Evolutionary conservation across 2,113 vertebrate species (phyloP).

Genomic region (Antechinus flavipes): DNA sequence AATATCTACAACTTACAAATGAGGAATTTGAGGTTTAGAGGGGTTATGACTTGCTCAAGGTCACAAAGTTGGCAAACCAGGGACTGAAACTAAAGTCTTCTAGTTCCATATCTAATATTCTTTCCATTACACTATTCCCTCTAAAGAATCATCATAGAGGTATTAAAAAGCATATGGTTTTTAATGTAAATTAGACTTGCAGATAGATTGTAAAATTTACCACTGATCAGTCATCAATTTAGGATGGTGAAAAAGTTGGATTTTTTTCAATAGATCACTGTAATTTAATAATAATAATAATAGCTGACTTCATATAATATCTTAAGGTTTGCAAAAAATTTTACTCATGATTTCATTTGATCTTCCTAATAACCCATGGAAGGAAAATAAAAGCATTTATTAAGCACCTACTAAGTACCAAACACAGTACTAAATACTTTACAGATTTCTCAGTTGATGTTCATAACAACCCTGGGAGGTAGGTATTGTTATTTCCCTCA

Average conservation of each 20-base stretch:
- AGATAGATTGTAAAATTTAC: neutral
- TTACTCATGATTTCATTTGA: neutral
- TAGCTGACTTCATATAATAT: neutral
- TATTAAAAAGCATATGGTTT: neutral
- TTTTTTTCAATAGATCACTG: neutral
- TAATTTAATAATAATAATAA: neutral
- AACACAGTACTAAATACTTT: neutral
- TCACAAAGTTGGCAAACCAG: neutral
- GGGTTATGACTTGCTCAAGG: neutral
- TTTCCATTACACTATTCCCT: neutral
- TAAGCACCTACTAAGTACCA: neutral
- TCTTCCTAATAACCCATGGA: neutral
- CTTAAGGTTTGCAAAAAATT: neutral
- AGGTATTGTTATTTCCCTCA: neutral
- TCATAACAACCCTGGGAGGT: neutral
- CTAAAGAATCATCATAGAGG: neutral
- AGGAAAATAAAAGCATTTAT: too few species aligned
- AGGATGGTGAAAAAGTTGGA: neutral
- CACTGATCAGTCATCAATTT: neutral
- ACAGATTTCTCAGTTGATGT: neutral
- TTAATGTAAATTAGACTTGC: neutral
- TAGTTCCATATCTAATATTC: neutral
- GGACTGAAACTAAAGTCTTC: neutral
- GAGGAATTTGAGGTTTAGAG: neutral
- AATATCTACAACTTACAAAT: neutral